These are phyloP conservation scores for Pseudomyrmex gracilis DNA, from an alignment of 1,140 invertebrate species.

Conservation along the genomic window DNA sequence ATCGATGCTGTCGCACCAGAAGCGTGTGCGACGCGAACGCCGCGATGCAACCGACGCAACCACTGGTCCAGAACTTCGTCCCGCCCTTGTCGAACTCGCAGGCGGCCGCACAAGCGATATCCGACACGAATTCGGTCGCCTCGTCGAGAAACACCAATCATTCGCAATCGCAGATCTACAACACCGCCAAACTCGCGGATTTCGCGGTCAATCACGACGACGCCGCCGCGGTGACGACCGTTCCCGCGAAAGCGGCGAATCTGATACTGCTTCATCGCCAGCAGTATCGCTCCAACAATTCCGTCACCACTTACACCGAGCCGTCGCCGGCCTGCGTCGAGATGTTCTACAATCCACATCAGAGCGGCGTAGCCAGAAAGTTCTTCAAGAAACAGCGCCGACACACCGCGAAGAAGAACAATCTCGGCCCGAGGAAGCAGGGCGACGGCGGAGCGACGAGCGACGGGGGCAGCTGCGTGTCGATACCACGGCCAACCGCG, in stretches of 20 bases:
- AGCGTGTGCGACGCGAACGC: conserved; percentile 89
- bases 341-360: conserved; percentile 96
- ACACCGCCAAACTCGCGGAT: conserved; percentile 72
- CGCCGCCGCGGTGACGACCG: conserved; percentile 79
- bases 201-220: conserved; percentile 66
- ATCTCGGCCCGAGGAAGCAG: conserved; percentile 89
- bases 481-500: conserved; percentile 84
- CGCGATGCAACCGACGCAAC: conserved; percentile 84
- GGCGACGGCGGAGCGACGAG: conserved; percentile 88
- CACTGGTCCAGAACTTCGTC: conserved; percentile 79
- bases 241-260: conserved; percentile 85
- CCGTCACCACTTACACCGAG: conserved; percentile 90
- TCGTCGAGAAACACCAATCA: conserved; percentile 81
- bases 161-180: conserved; percentile 69
- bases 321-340: conserved; percentile 88
- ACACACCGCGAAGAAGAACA: conserved; percentile 89
- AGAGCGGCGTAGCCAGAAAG: conserved; percentile 95
- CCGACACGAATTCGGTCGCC: conserved; percentile 81
- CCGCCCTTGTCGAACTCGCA: conserved; percentile 80
- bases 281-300: conserved; percentile 90
- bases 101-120: conserved; percentile 81
- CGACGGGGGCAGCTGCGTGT: conserved; percentile 84
- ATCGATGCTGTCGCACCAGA: conserved; percentile 87
- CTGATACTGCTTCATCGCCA: conserved; percentile 89
- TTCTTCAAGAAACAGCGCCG: conserved; percentile 95